phyloP scores from a whole-genome alignment of 2,797 vertebrate genomes.

The Silurus aristotelis region DNA sequence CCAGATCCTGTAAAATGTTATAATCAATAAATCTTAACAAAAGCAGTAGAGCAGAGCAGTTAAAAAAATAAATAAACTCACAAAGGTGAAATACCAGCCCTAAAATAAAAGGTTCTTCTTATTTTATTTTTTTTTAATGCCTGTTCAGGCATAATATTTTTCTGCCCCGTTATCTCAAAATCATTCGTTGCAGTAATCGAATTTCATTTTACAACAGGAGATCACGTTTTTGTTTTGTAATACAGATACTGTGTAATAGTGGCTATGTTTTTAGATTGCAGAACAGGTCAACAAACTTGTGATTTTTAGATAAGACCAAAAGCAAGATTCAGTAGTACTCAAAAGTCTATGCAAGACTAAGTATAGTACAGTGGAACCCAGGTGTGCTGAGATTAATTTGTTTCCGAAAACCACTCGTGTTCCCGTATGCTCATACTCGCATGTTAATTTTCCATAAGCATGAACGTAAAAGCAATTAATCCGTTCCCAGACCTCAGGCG shows the following conservation, averaged over 20 bases:
- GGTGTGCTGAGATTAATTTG: no score
- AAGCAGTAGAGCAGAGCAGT: neutral
- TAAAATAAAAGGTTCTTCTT: neutral
- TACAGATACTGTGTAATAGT: neutral
- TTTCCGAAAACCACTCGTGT: no score
- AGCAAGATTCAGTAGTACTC: neutral
- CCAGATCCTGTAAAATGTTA: slow-evolving; percentile 80
- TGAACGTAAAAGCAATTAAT: no score
- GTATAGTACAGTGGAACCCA: no score
- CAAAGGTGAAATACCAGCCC: neutral
- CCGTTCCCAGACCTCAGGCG: no score
- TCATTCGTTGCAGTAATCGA: neutral
- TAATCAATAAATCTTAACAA: neutral
- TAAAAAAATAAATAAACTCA: no score
- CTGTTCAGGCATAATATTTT: neutral
- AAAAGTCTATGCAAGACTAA: no score
- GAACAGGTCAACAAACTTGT: neutral
- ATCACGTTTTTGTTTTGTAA: neutral
- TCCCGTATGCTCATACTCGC: no score
- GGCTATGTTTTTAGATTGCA: neutral
- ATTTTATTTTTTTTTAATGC: no score
- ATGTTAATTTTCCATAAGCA: no score
- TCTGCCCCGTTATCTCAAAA: neutral
- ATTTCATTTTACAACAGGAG: neutral
- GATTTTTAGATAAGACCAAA: neutral